Evolutionary conservation across 92 coral and sea anemone species (phyloP).

Genomic region (Phenganax marumi): DNA sequence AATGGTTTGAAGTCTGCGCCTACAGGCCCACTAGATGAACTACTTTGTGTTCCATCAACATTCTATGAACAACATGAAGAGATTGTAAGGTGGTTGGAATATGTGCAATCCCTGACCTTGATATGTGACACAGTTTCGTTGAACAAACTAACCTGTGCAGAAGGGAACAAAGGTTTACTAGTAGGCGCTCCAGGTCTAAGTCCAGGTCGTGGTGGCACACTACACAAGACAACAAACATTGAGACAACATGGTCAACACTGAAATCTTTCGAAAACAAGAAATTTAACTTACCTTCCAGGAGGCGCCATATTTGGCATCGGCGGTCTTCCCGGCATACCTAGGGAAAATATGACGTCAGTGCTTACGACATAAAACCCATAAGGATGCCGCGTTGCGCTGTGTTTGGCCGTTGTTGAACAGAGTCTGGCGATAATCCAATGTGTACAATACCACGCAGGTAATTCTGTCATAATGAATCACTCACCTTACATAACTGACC

Average conservation of each 20-base stretch:
- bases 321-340: conserved; percentile 55
- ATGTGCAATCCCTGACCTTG: not conserved
- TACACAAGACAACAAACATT: not conserved
- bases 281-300: conserved; percentile 56
- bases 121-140: not conserved
- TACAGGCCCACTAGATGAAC: conserved; percentile 88
- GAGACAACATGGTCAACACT: not conserved
- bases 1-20: conserved; percentile 99
- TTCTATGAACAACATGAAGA: conserved; percentile 35
- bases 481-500: too few species aligned
- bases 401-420: too few species aligned
- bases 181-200: conserved; percentile 92
- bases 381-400: too few species aligned
- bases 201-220: conserved; percentile 15
- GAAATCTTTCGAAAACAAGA: not conserved
- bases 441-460: too few species aligned
- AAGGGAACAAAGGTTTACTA: conserved; percentile 96
- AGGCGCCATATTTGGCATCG: conserved; percentile 38
- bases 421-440: too few species aligned
- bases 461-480: too few species aligned
- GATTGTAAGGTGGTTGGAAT: not conserved
- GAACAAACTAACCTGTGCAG: conserved; percentile 83
- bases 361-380: too few species aligned
- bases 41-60: conserved; percentile 66
- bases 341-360: conserved; percentile 22